Base-by-base conservation (phyloP, 2,797 vertebrate species). In the Rallus crepitans region DNA sequence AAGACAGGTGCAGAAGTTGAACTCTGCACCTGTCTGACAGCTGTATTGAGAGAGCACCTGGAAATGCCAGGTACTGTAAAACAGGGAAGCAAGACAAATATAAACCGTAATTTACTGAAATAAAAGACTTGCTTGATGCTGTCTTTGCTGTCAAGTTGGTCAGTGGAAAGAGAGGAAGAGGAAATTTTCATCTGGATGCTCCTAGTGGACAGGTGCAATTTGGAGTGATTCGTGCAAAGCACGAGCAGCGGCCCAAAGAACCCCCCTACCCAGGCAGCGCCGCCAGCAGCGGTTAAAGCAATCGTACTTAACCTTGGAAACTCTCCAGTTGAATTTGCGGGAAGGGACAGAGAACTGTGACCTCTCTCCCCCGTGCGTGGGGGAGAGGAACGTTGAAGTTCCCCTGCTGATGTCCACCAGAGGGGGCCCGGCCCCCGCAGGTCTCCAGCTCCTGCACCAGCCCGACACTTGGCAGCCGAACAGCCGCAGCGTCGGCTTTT, bases 361-460 rank as follows among this genome's bases (percentile, higher is more conserved):
- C 2, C 6, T 12, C 3, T 1, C 31, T 20, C 30, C 42, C 8
- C 16, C 15, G 1, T 8, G 21, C 1, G 23, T 53, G 66, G 33
- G n/a, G 59, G 35, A 30, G 12, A 21, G 27, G 42, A 27, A 1
- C 5, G 0, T 19, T n/a, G 24, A 2, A 5, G 0, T 18, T 77
- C n/a, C 45, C 28, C 20, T 25, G 23, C 52, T 15, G 17, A 4
- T 60, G 52, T 20, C 93, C 92, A 56, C 84, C 87, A 95, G 93
- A 92, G 84, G 92, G 87, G n/a, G 94, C 79, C 53, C 76, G 64
- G 79, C 28, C 28, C 53, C 45, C 82, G 35, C 82, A 5, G 50
- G 3, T 86, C 50, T 33, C 23, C 64, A 7, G 63, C 64, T 66
- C 61, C 71, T 9, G 37, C 24, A 3, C 23, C 16, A 8, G 27